Percentiles rank a stretch among this genome's conserved stretches.
phyloP scores from a whole-genome alignment of 2,113 vertebrate species.

The Vicugna pacos region DNA sequence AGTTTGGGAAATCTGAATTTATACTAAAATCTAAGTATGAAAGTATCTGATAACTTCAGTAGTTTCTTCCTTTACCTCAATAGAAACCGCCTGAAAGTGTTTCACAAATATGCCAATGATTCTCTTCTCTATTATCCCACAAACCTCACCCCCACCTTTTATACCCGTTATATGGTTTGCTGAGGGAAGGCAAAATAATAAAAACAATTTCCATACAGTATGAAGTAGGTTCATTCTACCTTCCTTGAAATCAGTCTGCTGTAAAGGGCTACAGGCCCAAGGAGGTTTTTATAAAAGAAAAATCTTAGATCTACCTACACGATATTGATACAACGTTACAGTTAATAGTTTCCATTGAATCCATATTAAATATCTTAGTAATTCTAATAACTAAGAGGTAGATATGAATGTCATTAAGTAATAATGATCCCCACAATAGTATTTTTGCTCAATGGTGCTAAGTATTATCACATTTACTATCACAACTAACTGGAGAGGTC shows the following conservation, averaged over 20 bases:
- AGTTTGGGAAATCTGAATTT: conserved; percentile 47
- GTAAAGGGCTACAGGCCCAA: neutral
- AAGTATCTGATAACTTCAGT: neutral
- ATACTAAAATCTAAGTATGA: conserved; percentile 41
- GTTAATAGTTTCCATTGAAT: neutral
- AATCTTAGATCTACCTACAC: neutral
- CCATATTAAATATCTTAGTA: neutral
- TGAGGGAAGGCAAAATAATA: conserved; percentile 17
- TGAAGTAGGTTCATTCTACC: neutral
- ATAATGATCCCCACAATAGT: neutral
- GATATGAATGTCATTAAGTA: conserved; percentile 38
- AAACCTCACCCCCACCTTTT: neutral
- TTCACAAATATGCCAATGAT: neutral
- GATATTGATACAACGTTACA: neutral
- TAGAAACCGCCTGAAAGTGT: neutral
- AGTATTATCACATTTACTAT: neutral
- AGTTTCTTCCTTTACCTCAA: neutral
- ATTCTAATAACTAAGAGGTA: neutral
- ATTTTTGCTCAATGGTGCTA: neutral
- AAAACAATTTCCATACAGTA: neutral
- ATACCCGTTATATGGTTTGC: neutral
- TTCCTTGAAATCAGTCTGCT: neutral
- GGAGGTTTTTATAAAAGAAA: neutral
- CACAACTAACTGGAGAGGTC: neutral
- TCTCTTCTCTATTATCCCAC: conserved; percentile 2